These are phyloP conservation scores for Malthinus flaveolus DNA, from an alignment of 2,888 invertebrate species.

Conservation along the genomic window DNA sequence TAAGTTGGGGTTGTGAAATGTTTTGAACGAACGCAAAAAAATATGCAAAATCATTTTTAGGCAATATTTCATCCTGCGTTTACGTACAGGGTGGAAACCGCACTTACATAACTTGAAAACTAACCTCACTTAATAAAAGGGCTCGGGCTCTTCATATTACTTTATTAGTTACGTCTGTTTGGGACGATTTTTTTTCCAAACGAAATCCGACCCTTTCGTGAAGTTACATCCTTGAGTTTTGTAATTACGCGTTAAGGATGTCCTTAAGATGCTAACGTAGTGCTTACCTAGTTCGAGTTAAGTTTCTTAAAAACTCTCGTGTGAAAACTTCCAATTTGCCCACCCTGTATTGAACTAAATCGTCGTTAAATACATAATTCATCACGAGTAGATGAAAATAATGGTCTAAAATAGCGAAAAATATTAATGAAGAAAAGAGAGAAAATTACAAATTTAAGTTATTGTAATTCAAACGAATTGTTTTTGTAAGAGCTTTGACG, in stretches of 20 bases:
- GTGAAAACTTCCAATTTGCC: no score
- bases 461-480: conserved; percentile 28
- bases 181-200: no score
- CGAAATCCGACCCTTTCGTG: no score
- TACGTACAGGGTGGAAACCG: conserved; percentile 1
- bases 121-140: no score
- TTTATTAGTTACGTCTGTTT: no score
- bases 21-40: conserved; percentile 1
- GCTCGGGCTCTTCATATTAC: no score
- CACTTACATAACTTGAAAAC: no score
- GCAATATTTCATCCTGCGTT: conserved; percentile 24
- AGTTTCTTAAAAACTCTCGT: no score
- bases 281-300: no score
- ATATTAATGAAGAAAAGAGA: conserved; percentile 17
- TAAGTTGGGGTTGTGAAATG: conserved; percentile 9
- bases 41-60: conserved; percentile 23
- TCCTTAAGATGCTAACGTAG: no score
- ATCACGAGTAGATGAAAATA: conserved; percentile 12
- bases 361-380: conserved; percentile 21
- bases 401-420: conserved; percentile 7
- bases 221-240: no score
- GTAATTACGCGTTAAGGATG: no score
- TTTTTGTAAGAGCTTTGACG: conserved; percentile 22
- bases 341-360: neutral
- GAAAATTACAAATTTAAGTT: conserved; percentile 13